Conservation (phyloP, 92 coral and sea anemone species). For the Bergia puertoricense region DNA sequence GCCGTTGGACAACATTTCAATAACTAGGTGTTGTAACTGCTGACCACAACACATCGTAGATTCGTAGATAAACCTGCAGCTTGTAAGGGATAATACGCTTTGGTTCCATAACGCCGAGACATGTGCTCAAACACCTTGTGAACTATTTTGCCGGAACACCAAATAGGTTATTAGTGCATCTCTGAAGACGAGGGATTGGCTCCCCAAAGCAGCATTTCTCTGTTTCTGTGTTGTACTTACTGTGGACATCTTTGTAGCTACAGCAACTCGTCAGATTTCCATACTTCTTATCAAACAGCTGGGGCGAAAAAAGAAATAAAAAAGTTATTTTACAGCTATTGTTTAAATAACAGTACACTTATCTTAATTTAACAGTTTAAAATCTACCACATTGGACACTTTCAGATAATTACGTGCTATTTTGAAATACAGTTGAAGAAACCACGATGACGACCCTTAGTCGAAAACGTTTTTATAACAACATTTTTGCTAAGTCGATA, state of each 20-base stretch:
- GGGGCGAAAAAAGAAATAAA: too few species aligned
- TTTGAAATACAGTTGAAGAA: too few species aligned
- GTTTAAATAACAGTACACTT: too few species aligned
- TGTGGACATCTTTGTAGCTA: not conserved
- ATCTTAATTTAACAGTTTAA: too few species aligned
- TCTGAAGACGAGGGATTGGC: not conserved
- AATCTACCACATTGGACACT: too few species aligned
- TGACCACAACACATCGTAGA: slow-evolving; percentile 52
- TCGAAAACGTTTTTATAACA: too few species aligned
- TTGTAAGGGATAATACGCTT: not conserved
- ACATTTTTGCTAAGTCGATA: too few species aligned
- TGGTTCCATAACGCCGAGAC: slow-evolving; percentile 24
- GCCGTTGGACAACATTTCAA: slow-evolving; percentile 5
- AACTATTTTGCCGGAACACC: slow-evolving; percentile 27
- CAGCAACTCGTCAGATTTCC: slow-evolving; percentile 18
- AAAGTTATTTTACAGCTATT: too few species aligned
- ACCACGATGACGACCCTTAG: too few species aligned
- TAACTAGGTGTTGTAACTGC: slow-evolving; percentile 26
- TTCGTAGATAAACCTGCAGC: not conserved
- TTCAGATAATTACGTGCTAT: too few species aligned
- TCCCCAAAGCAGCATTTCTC: slow-evolving; percentile 25
- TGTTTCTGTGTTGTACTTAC: slow-evolving; percentile 18
- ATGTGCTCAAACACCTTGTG: not conserved
- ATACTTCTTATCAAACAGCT: too few species aligned
- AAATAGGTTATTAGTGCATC: not conserved